Evolutionary conservation across 2,113 vertebrate genomes (phyloP).

Genomic region (Centropristis striata): DNA sequence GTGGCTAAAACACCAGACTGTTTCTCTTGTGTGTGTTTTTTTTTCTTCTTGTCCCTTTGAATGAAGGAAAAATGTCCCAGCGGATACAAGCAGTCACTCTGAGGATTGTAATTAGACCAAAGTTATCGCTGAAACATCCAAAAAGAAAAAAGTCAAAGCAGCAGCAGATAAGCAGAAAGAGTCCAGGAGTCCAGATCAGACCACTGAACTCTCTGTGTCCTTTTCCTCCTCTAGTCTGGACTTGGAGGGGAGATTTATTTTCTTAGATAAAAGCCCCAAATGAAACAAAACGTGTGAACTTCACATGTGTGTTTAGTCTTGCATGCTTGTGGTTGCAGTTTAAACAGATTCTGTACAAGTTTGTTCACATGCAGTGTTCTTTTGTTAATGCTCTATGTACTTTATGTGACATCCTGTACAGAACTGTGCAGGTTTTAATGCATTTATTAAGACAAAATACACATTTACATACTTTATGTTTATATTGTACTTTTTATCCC

Average conservation of each 20-base stretch:
- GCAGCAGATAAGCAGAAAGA: constrained; percentile 42
- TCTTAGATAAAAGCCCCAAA: neutral
- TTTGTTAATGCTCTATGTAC: neutral
- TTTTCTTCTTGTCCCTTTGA: constrained; percentile 48
- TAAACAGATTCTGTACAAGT: neutral
- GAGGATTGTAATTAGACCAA: constrained; percentile 21
- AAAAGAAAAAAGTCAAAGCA: constrained; percentile 22
- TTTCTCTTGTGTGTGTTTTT: neutral
- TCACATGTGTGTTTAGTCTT: neutral
- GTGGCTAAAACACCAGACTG: constrained; percentile 26
- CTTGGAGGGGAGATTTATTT: neutral
- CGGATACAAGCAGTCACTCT: constrained; percentile 38
- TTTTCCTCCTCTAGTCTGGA: constrained; percentile 17
- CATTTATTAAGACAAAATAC: neutral
- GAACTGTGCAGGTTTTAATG: neutral
- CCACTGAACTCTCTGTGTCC: neutral
- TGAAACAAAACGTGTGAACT: neutral
- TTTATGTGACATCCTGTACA: neutral
- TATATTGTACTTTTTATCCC: neutral
- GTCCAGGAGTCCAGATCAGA: constrained; percentile 2
- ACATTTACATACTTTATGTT: neutral
- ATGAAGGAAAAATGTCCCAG: constrained; percentile 58
- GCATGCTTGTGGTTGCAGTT: neutral
- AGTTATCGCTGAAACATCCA: constrained; percentile 43
- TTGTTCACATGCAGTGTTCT: neutral